These are phyloP conservation scores for Coenonympha glycerion DNA, from an alignment of 2,888 invertebrate species.

Conservation along the genomic window DNA sequence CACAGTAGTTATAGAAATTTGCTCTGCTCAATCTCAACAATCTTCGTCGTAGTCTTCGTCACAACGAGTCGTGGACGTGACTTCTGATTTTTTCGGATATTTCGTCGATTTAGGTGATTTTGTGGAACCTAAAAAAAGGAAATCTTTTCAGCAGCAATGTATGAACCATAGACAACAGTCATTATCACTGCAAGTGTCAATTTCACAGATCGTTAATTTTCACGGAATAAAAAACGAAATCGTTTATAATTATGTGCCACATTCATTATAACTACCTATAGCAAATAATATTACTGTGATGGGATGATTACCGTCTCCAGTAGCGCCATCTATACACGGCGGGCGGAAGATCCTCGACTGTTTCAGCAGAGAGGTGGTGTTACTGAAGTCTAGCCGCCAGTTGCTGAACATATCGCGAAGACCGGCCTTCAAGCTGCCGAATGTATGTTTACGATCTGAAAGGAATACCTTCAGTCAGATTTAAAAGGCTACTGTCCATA, in stretches of 20 bases:
- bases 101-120: conserved; percentile 23
- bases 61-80: conserved; percentile 7
- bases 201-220: too few relatives aligned
- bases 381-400: conserved; percentile 44
- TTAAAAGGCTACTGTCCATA: too few relatives aligned
- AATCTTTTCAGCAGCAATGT: neutral
- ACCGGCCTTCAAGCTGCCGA: conserved; percentile 15
- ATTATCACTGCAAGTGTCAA: too few relatives aligned
- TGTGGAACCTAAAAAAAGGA: conserved; percentile 24
- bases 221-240: too few relatives aligned
- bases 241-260: too few relatives aligned
- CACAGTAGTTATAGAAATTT: too few relatives aligned
- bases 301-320: conserved; percentile 17
- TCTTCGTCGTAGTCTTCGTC: conserved; percentile 19
- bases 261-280: too few relatives aligned
- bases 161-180: neutral
- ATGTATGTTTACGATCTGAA: conserved; percentile 22
- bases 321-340: conserved; percentile 35
- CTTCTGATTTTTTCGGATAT: conserved; percentile 14
- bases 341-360: conserved; percentile 51
- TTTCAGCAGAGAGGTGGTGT: conserved; percentile 36
- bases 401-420: conserved; percentile 26
- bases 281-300: too few relatives aligned
- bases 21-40: conserved; percentile 11
- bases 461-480: too few relatives aligned